phyloP scores from a whole-genome alignment of 2,113 vertebrate species.

The Leucoraja erinaceus region DNA sequence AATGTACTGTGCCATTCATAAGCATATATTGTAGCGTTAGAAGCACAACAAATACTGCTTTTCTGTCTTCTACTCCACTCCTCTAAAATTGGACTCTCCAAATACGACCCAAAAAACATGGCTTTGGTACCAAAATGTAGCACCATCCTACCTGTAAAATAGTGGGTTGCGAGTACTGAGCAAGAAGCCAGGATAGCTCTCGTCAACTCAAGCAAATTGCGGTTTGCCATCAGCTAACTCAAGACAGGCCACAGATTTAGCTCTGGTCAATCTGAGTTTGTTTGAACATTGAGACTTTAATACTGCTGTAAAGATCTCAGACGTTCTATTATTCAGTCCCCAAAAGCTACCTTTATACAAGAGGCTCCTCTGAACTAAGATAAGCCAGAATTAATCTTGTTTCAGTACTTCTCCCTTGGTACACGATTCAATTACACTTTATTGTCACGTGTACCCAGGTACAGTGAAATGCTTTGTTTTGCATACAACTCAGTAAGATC shows the following conservation, averaged over 20 bases:
- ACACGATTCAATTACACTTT: neutral
- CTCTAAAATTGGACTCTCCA: neutral
- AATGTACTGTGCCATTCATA: neutral
- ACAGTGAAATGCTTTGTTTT: too few species aligned
- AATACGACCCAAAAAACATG: neutral
- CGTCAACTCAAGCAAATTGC: neutral
- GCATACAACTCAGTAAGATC: too few species aligned
- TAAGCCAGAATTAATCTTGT: too few species aligned
- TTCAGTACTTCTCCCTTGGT: neutral
- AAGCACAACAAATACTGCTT: neutral
- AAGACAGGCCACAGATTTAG: neutral
- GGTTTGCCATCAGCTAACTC: neutral
- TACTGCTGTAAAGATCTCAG: neutral
- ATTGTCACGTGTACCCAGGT: too few species aligned
- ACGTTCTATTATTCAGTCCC: neutral
- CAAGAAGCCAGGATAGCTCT: neutral
- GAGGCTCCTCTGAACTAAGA: neutral
- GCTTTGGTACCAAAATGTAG: neutral
- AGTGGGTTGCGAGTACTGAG: neutral
- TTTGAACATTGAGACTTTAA: neutral
- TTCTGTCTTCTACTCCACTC: neutral
- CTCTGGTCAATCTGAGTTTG: neutral
- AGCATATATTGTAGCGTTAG: constrained; percentile 20
- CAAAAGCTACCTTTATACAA: neutral
- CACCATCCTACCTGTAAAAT: neutral